Base-by-base conservation (phyloP, 1,140 invertebrate species). In the Hesperophylax magnus region DNA sequence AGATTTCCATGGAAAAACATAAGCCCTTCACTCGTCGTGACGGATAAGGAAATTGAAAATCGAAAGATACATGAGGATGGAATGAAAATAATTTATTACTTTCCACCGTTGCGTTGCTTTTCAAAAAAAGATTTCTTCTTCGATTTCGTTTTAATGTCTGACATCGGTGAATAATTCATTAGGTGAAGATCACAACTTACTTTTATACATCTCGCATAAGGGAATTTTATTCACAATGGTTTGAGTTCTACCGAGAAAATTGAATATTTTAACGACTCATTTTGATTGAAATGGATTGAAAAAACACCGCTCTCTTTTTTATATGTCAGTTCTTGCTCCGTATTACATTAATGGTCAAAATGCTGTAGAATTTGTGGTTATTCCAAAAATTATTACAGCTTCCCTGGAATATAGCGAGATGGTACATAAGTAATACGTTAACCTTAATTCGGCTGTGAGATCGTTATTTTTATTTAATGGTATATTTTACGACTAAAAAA, bases 161-260 rank as follows among this genome's bases (percentile, higher is more conserved):
- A 31, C 20, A 24, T 31, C 61, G 56, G 61, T 65, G 61, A 65
- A 65, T 65, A 31, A 65, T 65, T 65, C 61, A 65, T 65, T 65
- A 65, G 61, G 24, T 15, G 24, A 65, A 15, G 20, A 65, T 65
- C 15, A 65, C 61, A 65, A 65, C 31, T 65, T 65, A 65, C 61
- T 31, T 31, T 65, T 65, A 65, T 65, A 65, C 24, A 22, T 65
- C 61, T 65, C 24, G 24, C 61, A 65, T 65, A 65, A 65, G 22
- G 39, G 24, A 65, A 24, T 65, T 65, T 65, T 65, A 65, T 31
- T 24, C 24, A 22, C 61, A 65, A 65, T 31, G 61, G 15, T 65
- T 31, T 31, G 61, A 65, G 20, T 65, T 65, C 15, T 47, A 2
- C 9, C 24, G 14, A 14, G 39, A 47, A 47, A 47, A 27, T 65